Evolutionary conservation across 1,140 invertebrate species (phyloP).

Genomic region (Aphelenchoides avenae): DNA sequence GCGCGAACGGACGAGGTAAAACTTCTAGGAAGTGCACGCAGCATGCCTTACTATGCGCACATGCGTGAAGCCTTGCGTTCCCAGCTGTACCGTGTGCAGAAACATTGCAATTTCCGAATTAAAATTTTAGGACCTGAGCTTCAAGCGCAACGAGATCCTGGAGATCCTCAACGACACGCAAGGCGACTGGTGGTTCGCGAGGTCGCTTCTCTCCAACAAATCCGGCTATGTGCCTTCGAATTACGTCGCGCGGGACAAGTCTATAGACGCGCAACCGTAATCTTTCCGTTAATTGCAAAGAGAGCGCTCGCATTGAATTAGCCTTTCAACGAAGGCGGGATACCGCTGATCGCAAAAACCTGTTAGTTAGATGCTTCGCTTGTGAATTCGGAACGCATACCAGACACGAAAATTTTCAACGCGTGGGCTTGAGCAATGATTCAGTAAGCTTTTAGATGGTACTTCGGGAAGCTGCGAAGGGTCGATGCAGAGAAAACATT

Average conservation of each 20-base stretch:
- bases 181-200: constrained; percentile 98
- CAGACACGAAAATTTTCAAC: no score
- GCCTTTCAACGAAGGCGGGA: no score
- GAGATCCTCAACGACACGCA: constrained; percentile 97
- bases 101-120: no score
- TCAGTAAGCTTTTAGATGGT: constrained; percentile 92
- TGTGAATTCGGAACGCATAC: no score
- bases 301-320: no score
- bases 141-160: constrained; percentile 93
- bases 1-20: constrained; percentile 95
- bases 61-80: no score
- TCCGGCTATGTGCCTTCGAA: constrained; percentile 99
- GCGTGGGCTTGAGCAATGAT: no score
- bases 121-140: constrained; percentile 96
- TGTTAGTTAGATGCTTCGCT: no score
- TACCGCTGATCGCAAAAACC: no score
- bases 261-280: constrained; percentile 99
- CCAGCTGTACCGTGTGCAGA: no score
- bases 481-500: constrained; percentile 99
- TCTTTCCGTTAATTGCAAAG: constrained; percentile 60
- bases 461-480: constrained; percentile 97
- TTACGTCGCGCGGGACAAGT: constrained; percentile 97
- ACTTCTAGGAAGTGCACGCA: constrained; percentile 97
- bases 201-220: constrained; percentile 84
- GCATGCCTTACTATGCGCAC: no score